Evolutionary conservation across 2,797 vertebrate genomes (phyloP).

Genomic region (Cynopterus sphinx): DNA sequence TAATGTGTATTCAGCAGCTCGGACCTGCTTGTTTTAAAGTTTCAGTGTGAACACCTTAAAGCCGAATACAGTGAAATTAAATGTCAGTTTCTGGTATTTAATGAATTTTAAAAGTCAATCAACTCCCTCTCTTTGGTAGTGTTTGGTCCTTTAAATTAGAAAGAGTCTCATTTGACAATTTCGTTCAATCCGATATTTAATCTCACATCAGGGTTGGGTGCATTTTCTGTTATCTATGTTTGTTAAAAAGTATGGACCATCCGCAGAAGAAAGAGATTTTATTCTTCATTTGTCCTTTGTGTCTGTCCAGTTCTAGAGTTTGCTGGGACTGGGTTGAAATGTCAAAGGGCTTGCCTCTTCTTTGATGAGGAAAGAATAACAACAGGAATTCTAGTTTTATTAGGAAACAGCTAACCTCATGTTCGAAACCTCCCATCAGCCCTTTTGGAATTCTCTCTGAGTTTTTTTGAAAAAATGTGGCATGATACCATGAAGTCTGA

Average conservation of each 20-base stretch:
- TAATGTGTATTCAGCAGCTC: slow-evolving; percentile 68
- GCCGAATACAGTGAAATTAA: slow-evolving; percentile 77
- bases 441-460: slow-evolving; percentile 51
- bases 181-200: slow-evolving; percentile 74
- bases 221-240: slow-evolving; percentile 76
- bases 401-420: not conserved
- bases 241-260: slow-evolving; percentile 55
- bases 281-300: slow-evolving; percentile 35
- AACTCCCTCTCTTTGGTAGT: slow-evolving; percentile 81
- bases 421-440: slow-evolving; percentile 37
- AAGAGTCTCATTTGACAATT: slow-evolving; percentile 79
- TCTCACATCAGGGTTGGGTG: slow-evolving; percentile 76
- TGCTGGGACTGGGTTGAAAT: not conserved
- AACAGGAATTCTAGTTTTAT: not conserved
- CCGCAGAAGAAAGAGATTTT: not conserved
- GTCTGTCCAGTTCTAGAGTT: slow-evolving; percentile 16
- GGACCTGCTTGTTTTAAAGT: slow-evolving; percentile 82
- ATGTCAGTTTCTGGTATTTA: slow-evolving; percentile 65
- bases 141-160: slow-evolving; percentile 81
- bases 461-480: not conserved
- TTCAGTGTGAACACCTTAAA: slow-evolving; percentile 79
- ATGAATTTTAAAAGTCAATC: slow-evolving; percentile 75
- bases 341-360: slow-evolving; percentile 1
- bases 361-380: slow-evolving; percentile 35
- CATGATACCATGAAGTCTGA: not conserved